A percentile compares a stretch with the other conserved stretches of the same genome.
Conservation (phyloP, 2,113 vertebrate genomes). For the Tetrao urogallus region DNA sequence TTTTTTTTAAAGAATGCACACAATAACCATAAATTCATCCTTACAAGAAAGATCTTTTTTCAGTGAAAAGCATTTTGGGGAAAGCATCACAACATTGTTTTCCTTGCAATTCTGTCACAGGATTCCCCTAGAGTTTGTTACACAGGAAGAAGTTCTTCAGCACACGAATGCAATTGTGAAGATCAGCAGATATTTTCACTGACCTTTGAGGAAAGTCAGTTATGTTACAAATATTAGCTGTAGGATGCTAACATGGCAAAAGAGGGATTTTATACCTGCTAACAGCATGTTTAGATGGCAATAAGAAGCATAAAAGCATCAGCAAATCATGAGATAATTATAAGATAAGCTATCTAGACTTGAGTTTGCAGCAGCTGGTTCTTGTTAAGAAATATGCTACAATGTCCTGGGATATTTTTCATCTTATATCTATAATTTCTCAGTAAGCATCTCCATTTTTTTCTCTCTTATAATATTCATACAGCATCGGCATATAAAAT, state of each 20-base stretch:
- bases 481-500: not conserved
- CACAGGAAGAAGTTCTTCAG: not conserved
- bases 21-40: not conserved
- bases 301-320: not conserved
- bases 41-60: not conserved
- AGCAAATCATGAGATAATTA: not conserved
- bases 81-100: not conserved
- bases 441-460: too few species aligned
- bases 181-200: not conserved
- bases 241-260: not conserved
- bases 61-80: too few species aligned
- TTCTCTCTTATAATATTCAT: not conserved
- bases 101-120: not conserved
- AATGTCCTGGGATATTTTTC: not conserved
- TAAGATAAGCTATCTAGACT: not conserved
- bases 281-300: not conserved
- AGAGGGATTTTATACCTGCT: not conserved
- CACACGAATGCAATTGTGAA: not conserved
- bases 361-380: not conserved
- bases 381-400: not conserved
- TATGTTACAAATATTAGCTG: not conserved
- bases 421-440: not conserved
- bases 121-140: not conserved
- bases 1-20: not conserved
- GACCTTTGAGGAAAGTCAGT: not conserved